phyloP scores from a whole-genome alignment of 2,113 vertebrate genomes.

The Grammomys surdaster region DNA sequence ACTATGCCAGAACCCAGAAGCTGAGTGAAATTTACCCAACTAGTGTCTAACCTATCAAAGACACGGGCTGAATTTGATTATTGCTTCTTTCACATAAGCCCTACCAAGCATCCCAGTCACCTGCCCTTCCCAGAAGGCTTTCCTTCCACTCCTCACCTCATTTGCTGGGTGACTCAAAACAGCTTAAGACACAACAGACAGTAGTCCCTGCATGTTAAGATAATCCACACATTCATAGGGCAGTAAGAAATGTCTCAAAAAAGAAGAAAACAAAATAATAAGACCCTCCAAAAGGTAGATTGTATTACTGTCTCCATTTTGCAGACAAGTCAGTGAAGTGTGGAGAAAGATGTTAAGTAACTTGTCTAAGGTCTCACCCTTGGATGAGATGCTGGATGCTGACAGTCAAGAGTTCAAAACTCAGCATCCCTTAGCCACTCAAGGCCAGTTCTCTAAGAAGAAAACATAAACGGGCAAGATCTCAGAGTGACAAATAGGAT shows the following conservation, averaged over 20 bases:
- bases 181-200: neutral
- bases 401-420: constrained; percentile 8
- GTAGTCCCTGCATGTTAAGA: neutral
- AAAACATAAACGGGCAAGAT: neutral
- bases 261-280: neutral
- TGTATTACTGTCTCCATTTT: constrained; percentile 4
- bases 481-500: constrained; percentile 4
- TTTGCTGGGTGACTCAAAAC: constrained; percentile 3
- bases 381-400: neutral
- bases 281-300: neutral
- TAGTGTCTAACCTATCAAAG: neutral
- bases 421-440: neutral
- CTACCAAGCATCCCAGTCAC: constrained; percentile 15
- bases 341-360: constrained; percentile 27
- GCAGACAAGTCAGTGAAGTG: neutral
- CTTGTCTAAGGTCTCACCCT: neutral
- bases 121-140: neutral
- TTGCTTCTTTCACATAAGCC: neutral
- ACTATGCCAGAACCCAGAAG: neutral
- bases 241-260: neutral
- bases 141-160: constrained; percentile 15
- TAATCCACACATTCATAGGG: neutral
- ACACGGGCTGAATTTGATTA: constrained; percentile 13
- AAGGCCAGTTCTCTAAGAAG: neutral
- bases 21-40: constrained; percentile 3